Evolutionary conservation across 2,888 invertebrate genomes (phyloP), one percentile per base, ranked within the genome.

Genomic region (Trisateles emortualis): DNA sequence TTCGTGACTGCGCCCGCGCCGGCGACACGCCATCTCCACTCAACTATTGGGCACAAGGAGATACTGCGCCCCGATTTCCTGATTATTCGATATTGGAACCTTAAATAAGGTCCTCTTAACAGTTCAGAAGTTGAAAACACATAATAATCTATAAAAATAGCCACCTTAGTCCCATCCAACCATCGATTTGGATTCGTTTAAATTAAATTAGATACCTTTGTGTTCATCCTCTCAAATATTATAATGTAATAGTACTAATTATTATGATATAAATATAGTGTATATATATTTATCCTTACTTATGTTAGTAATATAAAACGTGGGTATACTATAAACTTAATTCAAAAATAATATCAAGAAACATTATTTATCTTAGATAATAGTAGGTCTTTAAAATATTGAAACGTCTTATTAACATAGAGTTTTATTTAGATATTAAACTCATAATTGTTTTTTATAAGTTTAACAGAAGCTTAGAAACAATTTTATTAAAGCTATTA

Each of bases 31-130:
- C 81, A 91, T 84, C 85, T 83, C 50, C 59, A 52, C 71, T 66
- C 64, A 48, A 71, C 76, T 78, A 82, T 88, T 86, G 84, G 80
- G 90, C 80, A 90, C 90, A 90, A 92, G 90, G 90, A 81, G 74
- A 82, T 78, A 78, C 70, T 60, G 72, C 74, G 86, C 83, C 79
- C 87, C 79, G 81, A 82, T 90, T 90, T 86, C 79, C 79, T 79
- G 82, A 83, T 80, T 71, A 58, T 59, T 48, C 59, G 48, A 45
- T 62, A 64, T 13, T 19, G 11, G 40, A 40, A 40, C 22, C 22
- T 22, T 3, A 3, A 22, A 22, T 3, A 22, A 5, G 22, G 5
- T 22, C 2, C 22, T n/a, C n/a, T n/a, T 3, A 22, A 22, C 2
- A 22, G 22, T 26, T 26, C 3, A 26, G 9, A 26, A 26, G 3